Evolutionary conservation across 1,140 invertebrate genomes (phyloP).

Genomic region (Streblospio benedicti): DNA sequence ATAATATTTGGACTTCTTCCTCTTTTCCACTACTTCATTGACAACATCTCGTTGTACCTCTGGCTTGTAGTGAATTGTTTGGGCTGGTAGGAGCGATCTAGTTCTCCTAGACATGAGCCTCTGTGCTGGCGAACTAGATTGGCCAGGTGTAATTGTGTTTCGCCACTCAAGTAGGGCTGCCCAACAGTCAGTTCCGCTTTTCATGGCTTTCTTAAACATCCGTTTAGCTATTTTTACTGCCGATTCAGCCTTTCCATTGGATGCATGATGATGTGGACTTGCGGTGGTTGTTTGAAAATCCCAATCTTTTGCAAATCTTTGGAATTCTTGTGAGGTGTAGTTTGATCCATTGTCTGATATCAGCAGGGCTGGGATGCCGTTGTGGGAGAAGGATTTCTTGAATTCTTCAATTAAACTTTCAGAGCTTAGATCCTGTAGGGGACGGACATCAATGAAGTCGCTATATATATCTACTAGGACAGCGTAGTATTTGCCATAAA

Average conservation of each 20-base stretch:
- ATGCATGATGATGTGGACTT: neutral
- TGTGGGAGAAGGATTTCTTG: neutral
- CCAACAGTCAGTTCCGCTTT: too few relatives aligned
- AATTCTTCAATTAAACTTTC: neutral
- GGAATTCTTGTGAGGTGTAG: neutral
- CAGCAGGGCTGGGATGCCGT: conserved; percentile 3
- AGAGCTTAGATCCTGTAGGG: neutral
- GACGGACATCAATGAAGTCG: conserved; percentile 3
- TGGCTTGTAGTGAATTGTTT: too few relatives aligned
- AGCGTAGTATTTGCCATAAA: neutral
- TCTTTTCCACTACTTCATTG: too few relatives aligned
- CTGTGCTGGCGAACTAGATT: too few relatives aligned
- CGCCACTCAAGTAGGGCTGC: too few relatives aligned
- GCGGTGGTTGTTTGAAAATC: neutral
- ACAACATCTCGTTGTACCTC: too few relatives aligned
- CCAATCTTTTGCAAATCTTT: conserved; percentile 1
- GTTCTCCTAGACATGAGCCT: too few relatives aligned
- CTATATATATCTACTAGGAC: neutral
- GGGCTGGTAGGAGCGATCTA: too few relatives aligned
- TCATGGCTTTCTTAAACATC: too few relatives aligned
- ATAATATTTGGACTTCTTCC: too few relatives aligned
- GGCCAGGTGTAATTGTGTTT: too few relatives aligned
- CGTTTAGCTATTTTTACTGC: neutral
- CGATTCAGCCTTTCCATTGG: conserved; percentile 9
- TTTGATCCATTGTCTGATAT: conserved; percentile 9